These are phyloP conservation scores for Callocephalon fimbriatum DNA, from an alignment of 2,113 vertebrate genomes.

Conservation along the genomic window DNA sequence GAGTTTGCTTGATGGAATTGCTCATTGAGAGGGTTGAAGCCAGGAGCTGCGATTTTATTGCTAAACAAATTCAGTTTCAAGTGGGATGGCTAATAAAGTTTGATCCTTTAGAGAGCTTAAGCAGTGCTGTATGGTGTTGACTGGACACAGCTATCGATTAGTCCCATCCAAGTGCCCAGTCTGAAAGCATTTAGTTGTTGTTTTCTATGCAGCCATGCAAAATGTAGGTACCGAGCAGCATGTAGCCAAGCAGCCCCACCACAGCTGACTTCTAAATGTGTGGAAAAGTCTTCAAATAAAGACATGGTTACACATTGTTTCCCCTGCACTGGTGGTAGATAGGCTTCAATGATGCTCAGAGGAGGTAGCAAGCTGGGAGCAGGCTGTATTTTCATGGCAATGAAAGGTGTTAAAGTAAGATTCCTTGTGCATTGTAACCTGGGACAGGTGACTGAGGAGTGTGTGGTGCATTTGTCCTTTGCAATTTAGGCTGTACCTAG, in stretches of 20 bases:
- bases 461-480: background rate
- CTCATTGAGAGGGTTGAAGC: background rate
- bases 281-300: background rate
- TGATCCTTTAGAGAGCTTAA: background rate
- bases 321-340: background rate
- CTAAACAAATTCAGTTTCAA: background rate
- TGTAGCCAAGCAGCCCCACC: background rate
- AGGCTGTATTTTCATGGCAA: background rate
- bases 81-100: background rate
- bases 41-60: background rate
- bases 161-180: background rate
- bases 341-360: fast-evolving
- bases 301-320: fast-evolving
- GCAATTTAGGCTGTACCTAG: fast-evolving
- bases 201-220: background rate
- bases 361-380: background rate
- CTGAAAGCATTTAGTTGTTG: background rate
- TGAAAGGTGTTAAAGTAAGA: background rate
- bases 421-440: background rate
- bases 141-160: background rate
- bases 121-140: background rate
- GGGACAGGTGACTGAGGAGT: background rate
- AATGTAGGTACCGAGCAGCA: fast-evolving
- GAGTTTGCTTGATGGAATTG: background rate
- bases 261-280: background rate